Evolutionary conservation across 2,888 invertebrate genomes (phyloP), one percentile per base, ranked within the genome.

Genomic region (Camptogramma bilineatum): DNA sequence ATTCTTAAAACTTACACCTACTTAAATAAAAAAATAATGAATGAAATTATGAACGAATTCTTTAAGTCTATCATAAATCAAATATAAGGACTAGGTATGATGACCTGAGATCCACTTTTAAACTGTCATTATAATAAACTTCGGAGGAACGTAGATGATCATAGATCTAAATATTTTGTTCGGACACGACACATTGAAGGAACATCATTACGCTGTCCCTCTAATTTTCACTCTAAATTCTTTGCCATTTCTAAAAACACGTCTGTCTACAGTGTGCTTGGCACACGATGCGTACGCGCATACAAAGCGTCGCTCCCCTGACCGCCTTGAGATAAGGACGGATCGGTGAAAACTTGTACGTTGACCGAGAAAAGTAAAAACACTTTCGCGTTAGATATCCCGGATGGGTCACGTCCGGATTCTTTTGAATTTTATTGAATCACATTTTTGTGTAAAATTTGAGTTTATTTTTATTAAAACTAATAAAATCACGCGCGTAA

Each of bases 261-360:
- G 21, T 52, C 24, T 48, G n/a, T 62, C 66, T 66, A 57, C 44
- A 7, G 34, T 34, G 1, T 34, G n/a, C 39, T 10, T 39, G 10
- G 34, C 21, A 10, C 8, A 17, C 44, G 71, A 70, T 78, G 70
- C 79, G 85, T 83, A 56, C 62, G 39, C 54, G 70, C 70, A 72
- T 72, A 64, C 55, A 64, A 87, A 77, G 74, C 72, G 71, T 70
- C 79, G 87, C 69, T 84, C 86, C 70, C 81, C 80, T 89, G 84
- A 87, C 87, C 87, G 87, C 84, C 60, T 85, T 86, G 82, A 85
- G 85, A 88, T 88, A 86, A 86, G 82, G 75, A 79, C 74, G 76
- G 82, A 85, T 83, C 77, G 86, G 88, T 82, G 89, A 90, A 90
- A 89, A 87, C 84, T 73, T 68, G 78, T 73, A 75, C 79, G 76